These are phyloP conservation scores for Palaemon carinicauda DNA, from an alignment of 1,140 invertebrate species.

Conservation along the genomic window DNA sequence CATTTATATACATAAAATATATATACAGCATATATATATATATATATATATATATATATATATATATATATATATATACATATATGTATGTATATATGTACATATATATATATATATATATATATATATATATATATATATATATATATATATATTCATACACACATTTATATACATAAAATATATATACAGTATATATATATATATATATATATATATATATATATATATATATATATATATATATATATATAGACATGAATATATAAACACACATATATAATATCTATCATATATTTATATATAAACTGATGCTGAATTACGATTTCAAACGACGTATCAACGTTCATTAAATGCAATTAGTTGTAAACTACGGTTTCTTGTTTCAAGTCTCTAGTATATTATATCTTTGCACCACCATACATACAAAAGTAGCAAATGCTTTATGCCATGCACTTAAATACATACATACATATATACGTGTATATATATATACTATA, in stretches of 20 bases:
- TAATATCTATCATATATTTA: not conserved
- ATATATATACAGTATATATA: too few relatives aligned
- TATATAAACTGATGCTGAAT: not conserved
- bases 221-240: too few relatives aligned
- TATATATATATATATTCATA: slow-evolving; percentile 12
- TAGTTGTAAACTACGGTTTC: too few relatives aligned
- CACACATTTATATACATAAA: not conserved
- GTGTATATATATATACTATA: too few relatives aligned
- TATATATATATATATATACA: not conserved
- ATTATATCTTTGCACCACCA: too few relatives aligned
- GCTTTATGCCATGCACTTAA: too few relatives aligned
- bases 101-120: slow-evolving; percentile 21
- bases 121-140: slow-evolving; percentile 28
- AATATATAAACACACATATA: slow-evolving; percentile 9
- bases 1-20: not conserved
- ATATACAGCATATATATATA: slow-evolving; percentile 2
- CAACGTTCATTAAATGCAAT: too few relatives aligned
- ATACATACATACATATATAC: too few relatives aligned
- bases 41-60: not conserved
- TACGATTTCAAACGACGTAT: not conserved
- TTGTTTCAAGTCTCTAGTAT: too few relatives aligned
- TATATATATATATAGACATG: slow-evolving; percentile 17
- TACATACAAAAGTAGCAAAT: too few relatives aligned
- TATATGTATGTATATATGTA: not conserved
- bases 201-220: too few relatives aligned